phyloP scores from a whole-genome alignment of 2,113 vertebrate genomes.

The Choloepus hoffmanni region DNA sequence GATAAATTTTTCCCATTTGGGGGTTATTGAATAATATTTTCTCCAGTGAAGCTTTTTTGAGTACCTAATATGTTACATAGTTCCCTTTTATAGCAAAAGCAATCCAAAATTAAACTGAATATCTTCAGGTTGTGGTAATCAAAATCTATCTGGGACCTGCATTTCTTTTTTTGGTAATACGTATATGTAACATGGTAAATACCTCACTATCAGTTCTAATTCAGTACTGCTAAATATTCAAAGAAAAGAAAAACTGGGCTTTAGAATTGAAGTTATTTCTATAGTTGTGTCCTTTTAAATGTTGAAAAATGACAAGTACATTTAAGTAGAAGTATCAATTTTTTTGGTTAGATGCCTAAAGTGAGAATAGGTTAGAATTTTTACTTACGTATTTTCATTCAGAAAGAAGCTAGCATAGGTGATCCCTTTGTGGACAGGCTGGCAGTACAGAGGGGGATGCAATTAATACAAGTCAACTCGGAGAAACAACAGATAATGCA shows the following conservation, averaged over 20 bases:
- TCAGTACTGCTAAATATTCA: constrained; percentile 27
- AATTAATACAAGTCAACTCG: not conserved
- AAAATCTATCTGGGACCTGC: not conserved
- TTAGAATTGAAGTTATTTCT: constrained; percentile 31
- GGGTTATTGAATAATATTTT: constrained; percentile 75
- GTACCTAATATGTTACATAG: constrained; percentile 69
- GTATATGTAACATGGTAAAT: not conserved
- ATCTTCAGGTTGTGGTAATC: not conserved
- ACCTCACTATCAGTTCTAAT: constrained; percentile 11
- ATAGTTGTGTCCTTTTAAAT: constrained; percentile 8
- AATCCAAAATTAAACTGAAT: constrained; percentile 56
- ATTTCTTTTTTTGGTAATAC: not conserved
- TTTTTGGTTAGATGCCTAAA: not conserved
- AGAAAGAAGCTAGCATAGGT: not conserved
- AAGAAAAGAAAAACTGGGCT: not conserved
- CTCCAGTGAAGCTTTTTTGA: constrained; percentile 71
- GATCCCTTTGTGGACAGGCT: not conserved
- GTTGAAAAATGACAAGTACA: constrained; percentile 31
- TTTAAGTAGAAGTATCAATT: not conserved
- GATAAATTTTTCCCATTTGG: constrained; percentile 75
- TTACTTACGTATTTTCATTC: not conserved
- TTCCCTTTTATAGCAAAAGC: constrained; percentile 51
- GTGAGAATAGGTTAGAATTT: constrained; percentile 42
- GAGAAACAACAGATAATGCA: not conserved
- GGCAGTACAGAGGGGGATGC: not conserved